Evolutionary conservation across 2,888 invertebrate species (phyloP).

Genomic region (Dendrolimus houi): DNA sequence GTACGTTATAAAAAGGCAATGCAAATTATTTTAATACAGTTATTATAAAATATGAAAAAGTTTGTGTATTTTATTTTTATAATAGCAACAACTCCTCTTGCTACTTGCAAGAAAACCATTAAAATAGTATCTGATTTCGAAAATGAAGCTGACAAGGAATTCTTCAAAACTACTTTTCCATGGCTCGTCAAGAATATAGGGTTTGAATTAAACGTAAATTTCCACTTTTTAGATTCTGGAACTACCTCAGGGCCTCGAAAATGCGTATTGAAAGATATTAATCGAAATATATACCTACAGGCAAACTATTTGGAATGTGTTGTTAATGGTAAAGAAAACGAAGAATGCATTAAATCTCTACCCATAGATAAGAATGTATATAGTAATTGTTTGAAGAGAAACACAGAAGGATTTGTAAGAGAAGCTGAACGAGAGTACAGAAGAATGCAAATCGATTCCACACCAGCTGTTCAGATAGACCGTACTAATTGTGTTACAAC

Average conservation of each 20-base stretch:
- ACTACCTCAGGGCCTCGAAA: background rate
- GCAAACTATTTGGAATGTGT: slow-evolving; percentile 14
- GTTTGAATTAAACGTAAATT: background rate
- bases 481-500: background rate
- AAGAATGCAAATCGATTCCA: background rate
- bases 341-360: slow-evolving; percentile 10
- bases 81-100: too few species aligned
- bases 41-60: too few species aligned
- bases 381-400: background rate
- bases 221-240: background rate
- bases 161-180: slow-evolving; percentile 1
- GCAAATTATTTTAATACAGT: too few species aligned
- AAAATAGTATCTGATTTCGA: background rate
- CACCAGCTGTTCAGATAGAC: background rate
- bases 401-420: slow-evolving; percentile 2
- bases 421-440: background rate
- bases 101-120: background rate
- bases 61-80: too few species aligned
- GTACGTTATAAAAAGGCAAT: too few species aligned
- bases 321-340: slow-evolving; percentile 7
- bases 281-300: slow-evolving; percentile 8
- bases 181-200: background rate
- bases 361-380: background rate
- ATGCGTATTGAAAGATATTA: background rate
- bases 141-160: slow-evolving; percentile 7